These are phyloP conservation scores for Leptarthrus brevirostris DNA, from an alignment of 2,888 invertebrate species.

Conservation along the genomic window DNA sequence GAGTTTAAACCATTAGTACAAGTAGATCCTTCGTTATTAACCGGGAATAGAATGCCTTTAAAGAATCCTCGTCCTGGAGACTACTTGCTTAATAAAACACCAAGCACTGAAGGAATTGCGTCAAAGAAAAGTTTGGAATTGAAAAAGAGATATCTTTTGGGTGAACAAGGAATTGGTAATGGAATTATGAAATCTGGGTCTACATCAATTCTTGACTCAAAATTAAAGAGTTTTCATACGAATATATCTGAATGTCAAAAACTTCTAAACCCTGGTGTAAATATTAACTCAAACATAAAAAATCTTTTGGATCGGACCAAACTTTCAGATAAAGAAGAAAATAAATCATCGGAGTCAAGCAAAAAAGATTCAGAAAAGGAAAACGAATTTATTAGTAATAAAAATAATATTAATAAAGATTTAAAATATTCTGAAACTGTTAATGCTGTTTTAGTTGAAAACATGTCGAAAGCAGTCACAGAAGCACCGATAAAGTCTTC, in stretches of 20 bases:
- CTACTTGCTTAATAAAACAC: conserved; percentile 82
- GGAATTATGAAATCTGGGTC: conserved; percentile 85
- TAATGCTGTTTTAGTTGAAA: conserved; percentile 63
- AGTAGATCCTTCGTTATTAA: conserved; percentile 65
- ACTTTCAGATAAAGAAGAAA: conserved; percentile 58
- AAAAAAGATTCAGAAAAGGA: conserved; percentile 64
- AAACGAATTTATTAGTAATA: conserved; percentile 65
- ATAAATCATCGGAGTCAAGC: conserved; percentile 11
- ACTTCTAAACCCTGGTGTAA: conserved; percentile 80
- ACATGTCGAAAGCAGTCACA: conserved; percentile 54
- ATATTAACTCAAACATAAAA: conserved; percentile 77
- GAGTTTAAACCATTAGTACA: conserved; percentile 67
- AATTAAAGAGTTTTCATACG: conserved; percentile 84
- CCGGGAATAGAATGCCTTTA: conserved; percentile 66
- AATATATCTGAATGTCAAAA: conserved; percentile 91
- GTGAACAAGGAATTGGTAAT: conserved; percentile 75
- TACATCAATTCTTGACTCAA: conserved; percentile 85
- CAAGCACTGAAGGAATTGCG: conserved; percentile 88
- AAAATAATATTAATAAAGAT: conserved; percentile 65
- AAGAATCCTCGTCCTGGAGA: conserved; percentile 76
- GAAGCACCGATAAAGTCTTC: conserved; percentile 57
- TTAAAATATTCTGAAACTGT: conserved; percentile 64
- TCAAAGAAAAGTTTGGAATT: conserved; percentile 88
- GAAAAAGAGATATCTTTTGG: conserved; percentile 85
- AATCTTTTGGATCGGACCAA: conserved; percentile 71